Base-by-base conservation (phyloP, 2,888 invertebrate genomes). In the Drosophila demipolita region DNA sequence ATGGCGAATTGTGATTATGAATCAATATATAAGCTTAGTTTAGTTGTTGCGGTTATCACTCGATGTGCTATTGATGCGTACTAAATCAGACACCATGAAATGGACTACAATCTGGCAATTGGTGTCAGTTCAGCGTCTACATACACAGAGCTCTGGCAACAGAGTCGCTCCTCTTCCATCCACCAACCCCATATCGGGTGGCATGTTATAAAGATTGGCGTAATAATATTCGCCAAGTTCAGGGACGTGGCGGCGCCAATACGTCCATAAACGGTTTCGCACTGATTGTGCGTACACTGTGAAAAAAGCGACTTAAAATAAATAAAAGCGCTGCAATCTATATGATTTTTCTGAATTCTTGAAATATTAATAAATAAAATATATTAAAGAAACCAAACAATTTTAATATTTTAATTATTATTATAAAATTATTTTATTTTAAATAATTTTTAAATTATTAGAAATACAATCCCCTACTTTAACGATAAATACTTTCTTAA, bases 221-320 rank as follows among this genome's bases (percentile, higher is more conserved):
- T 75, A 61, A 58, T 68, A 55, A 38, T 38, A 26, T 38, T 38
- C 12, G 42, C 6, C 93, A 95, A 95, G 89, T 87, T 87, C 82
- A 82, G 57, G 87, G 72, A 66, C 72, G 38, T 64, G 40, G 11
- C 50, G 63, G 75, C 78, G 63, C 59, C 53, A 53, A 33, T 45
- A 60, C 15, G 36, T 84, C 63, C 52, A 32, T 29, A 33, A 49
- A 40, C 48, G 20, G 49, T 9, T 17, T 12, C 42, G 48, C 57
- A 35, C 59, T 42, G 63, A 60, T 73, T 66, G 49, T 17, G 20
- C 26, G 12, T 32, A 26, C 23, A 23, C 45, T 23, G 20, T 3
- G 1, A 45, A 7, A 20, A 15, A 35, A 36, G 15, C 36, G 8
- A 17, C 38, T 3, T 38, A 1, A 8, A 42, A 32, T 15, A 8